A percentile compares a stretch with the other conserved stretches of the same genome.
Conservation (phyloP, 2,888 invertebrate genomes). For the Xylota segnis region DNA sequence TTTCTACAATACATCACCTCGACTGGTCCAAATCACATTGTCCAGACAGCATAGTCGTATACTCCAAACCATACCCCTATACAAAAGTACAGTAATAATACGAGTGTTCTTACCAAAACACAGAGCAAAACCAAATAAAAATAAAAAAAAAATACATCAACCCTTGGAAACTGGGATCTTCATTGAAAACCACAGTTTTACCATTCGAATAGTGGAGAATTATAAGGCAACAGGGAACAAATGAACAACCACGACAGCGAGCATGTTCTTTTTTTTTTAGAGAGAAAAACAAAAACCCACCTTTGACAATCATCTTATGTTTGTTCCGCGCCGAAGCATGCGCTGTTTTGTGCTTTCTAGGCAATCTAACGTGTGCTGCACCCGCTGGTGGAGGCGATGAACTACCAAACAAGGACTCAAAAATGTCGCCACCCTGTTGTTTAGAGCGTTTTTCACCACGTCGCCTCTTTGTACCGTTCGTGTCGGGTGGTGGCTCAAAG, state of each 20-base stretch:
- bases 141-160: constrained; percentile 27
- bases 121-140: neutral
- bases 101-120: constrained; percentile 60
- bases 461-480: constrained; percentile 75
- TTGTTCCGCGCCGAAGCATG: constrained; percentile 78
- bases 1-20: constrained; percentile 44
- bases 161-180: constrained; percentile 9
- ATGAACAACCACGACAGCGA: constrained; percentile 57
- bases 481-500: constrained; percentile 90
- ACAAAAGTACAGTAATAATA: neutral
- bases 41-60: constrained; percentile 21
- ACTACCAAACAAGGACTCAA: constrained; percentile 88
- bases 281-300: constrained; percentile 80
- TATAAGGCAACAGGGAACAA: constrained; percentile 61
- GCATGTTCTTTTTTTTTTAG: constrained; percentile 31
- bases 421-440: constrained; percentile 83
- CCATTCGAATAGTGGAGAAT: constrained; percentile 30
- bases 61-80: constrained; percentile 16
- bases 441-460: constrained; percentile 77
- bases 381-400: constrained; percentile 84
- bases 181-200: constrained; percentile 2
- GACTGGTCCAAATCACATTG: constrained; percentile 39
- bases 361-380: constrained; percentile 79
- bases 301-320: constrained; percentile 82
- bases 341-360: constrained; percentile 77